These are phyloP conservation scores for Lanius ludovicianus DNA, from an alignment of 2,113 vertebrate species.

Conservation along the genomic window DNA sequence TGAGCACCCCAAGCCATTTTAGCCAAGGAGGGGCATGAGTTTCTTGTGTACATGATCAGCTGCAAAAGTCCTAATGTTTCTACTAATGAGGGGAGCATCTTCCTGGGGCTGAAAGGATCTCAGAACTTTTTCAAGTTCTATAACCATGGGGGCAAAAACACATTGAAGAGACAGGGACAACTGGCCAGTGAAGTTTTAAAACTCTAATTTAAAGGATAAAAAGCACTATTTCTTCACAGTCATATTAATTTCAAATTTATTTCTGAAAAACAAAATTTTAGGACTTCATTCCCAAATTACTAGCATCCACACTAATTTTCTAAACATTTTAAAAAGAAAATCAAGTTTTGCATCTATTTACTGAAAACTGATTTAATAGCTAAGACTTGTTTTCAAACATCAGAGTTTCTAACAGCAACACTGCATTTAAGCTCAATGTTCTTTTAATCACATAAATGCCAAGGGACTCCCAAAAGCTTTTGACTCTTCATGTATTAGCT, in stretches of 20 bases:
- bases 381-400: slow-evolving; percentile 34
- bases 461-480: slow-evolving; percentile 56
- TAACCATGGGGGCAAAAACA: neutral
- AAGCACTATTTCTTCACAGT: neutral
- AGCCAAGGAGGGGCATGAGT: neutral
- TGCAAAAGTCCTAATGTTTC: neutral
- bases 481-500: slow-evolving; percentile 41
- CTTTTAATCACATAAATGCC: slow-evolving; percentile 62
- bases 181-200: neutral
- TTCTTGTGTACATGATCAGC: neutral
- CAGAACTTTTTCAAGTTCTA: neutral
- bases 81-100: neutral
- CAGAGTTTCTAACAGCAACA: slow-evolving; percentile 42
- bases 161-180: neutral
- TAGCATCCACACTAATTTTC: neutral
- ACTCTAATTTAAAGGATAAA: neutral
- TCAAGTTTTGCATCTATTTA: neutral
- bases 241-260: neutral
- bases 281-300: neutral
- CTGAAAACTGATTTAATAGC: slow-evolving; percentile 2
- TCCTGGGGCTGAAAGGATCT: neutral
- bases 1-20: neutral
- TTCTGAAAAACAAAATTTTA: neutral
- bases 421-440: slow-evolving; percentile 50
- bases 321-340: neutral